These are phyloP conservation scores for Sinodicranocentrus sp. DNA, from an alignment of 2,888 invertebrate genomes.

Conservation along the genomic window DNA sequence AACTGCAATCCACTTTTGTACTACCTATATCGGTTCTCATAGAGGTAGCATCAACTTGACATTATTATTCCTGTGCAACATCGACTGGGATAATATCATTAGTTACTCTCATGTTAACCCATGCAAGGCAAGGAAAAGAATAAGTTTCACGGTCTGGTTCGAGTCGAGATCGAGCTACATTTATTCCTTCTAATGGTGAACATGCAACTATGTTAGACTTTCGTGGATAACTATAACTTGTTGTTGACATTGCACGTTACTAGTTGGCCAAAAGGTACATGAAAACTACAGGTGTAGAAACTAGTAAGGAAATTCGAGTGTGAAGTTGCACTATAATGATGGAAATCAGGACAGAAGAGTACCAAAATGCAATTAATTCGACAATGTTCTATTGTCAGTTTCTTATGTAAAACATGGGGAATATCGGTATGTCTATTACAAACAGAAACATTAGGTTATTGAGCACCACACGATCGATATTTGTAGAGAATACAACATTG, in stretches of 20 bases:
- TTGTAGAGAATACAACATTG: no score
- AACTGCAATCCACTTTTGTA: slow-evolving; percentile 3
- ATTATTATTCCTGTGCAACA: slow-evolving; percentile 28
- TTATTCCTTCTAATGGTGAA: not conserved
- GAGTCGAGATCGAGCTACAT: slow-evolving; percentile 46
- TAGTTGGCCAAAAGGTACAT: not conserved
- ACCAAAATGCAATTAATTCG: no score
- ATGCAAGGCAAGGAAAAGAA: slow-evolving; percentile 41
- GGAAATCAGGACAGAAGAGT: no score
- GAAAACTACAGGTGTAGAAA: no score
- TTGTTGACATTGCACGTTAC: slow-evolving; percentile 37
- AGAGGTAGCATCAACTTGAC: slow-evolving; percentile 30
- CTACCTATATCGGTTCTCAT: slow-evolving; percentile 24
- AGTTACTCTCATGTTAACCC: slow-evolving; percentile 49
- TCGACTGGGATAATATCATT: not conserved
- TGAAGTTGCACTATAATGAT: no score
- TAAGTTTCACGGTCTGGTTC: slow-evolving; percentile 58
- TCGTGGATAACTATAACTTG: slow-evolving; percentile 8
- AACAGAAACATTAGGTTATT: no score
- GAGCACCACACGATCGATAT: no score
- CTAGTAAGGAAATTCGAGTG: no score
- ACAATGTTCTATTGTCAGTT: no score
- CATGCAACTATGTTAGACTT: not conserved
- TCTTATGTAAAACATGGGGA: no score
- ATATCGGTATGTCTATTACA: no score